phyloP scores from a whole-genome alignment of 1,140 invertebrate species.

The Calliphora vicina region DNA sequence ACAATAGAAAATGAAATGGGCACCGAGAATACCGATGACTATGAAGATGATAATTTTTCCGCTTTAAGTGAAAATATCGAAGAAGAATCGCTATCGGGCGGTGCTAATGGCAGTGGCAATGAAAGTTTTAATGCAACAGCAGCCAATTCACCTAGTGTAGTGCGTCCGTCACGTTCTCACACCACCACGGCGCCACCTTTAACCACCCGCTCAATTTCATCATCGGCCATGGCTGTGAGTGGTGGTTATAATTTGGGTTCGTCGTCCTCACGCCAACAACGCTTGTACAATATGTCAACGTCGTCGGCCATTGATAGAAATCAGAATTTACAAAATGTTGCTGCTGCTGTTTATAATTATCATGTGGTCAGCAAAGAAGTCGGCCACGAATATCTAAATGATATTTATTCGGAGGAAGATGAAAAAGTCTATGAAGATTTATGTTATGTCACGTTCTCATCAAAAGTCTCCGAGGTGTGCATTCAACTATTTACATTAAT shows the following conservation, averaged over 20 bases:
- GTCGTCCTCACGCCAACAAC: neutral
- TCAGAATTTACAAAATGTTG: slow-evolving; percentile 51
- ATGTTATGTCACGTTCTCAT: slow-evolving; percentile 82
- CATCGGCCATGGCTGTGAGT: neutral
- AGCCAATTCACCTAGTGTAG: neutral
- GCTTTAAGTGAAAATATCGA: slow-evolving; percentile 52
- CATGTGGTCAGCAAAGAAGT: slow-evolving; percentile 49
- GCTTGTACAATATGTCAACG: neutral
- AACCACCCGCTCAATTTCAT: neutral
- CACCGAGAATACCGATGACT: slow-evolving; percentile 58
- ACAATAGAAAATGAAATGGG: slow-evolving; percentile 55
- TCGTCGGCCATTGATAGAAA: slow-evolving; percentile 32
- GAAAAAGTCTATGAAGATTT: slow-evolving; percentile 88
- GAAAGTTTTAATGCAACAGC: neutral
- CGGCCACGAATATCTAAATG: slow-evolving; percentile 56
- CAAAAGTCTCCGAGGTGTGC: slow-evolving; percentile 70
- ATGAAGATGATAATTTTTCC: slow-evolving; percentile 53
- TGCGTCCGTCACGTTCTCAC: neutral
- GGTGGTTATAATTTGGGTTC: neutral
- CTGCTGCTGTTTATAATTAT: slow-evolving; percentile 57
- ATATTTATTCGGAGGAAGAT: slow-evolving; percentile 66
- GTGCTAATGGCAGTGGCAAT: slow-evolving; percentile 29
- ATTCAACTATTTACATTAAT: neutral
- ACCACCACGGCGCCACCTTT: slow-evolving; percentile 19
- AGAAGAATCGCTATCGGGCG: slow-evolving; percentile 41